Base-by-base conservation (phyloP, 2,888 invertebrate genomes). In the Troides aeacus region DNA sequence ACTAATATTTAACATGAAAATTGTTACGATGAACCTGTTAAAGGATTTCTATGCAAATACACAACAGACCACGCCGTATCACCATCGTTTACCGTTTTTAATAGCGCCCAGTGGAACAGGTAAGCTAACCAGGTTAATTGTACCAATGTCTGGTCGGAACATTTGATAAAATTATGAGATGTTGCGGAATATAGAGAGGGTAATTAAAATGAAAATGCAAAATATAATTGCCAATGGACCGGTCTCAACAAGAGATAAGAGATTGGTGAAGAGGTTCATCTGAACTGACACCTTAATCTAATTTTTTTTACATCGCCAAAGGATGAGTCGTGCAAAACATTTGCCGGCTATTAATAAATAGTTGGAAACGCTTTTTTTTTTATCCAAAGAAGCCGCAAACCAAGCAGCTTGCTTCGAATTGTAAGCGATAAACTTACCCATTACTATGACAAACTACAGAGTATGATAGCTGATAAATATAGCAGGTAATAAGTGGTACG, bases 21-120 rank as follows among this genome's bases (percentile, higher is more conserved):
- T 66, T 63, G 66, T 66, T 62, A 70, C 63, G 62, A 63, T 42
- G 66, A 70, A 70, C 66, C 39, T 66, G 59, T 70, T 53, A 70
- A 63, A 63, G 66, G 53, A 70, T 70, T 66, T 66, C 66, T 70
- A 70, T 70, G 70, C 66, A 63, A 70, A 70, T 70, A 60, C 2
- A 23, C 36, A 56, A 30, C 21, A 15, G 36, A 24, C 57, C 15
- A 12, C 57, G 62, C 59, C 58, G 39, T 50, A 39, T 62, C 59
- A n/a, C 21, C 36, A 42, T 60, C 39, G 36, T 70, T 53, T 70
- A 70, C 70, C 66, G 70, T 70, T 70, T 62, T 63, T 66, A 70
- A 70, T 70, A 62, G 59, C 66, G 30, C 24, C 70, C 66, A 46
- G 68, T 64, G 59, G 61, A 64, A 50, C 69, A 50, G 66, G 70